Evolutionary conservation across 2,113 vertebrate species (phyloP).

Genomic region (Xiphophorus couchianus): DNA sequence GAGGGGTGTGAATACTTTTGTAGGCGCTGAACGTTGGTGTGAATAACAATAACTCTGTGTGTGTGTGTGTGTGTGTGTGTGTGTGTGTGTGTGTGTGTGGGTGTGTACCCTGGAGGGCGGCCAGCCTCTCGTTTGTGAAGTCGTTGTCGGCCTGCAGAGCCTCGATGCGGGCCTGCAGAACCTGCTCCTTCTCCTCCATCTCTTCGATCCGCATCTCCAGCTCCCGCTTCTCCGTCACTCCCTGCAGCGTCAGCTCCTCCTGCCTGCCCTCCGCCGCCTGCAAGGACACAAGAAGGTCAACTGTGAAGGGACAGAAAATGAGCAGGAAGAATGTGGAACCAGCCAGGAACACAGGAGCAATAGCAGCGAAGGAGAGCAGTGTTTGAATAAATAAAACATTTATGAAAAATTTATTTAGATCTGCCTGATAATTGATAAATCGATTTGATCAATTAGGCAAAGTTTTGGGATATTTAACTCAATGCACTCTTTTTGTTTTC

Average conservation of each 20-base stretch:
- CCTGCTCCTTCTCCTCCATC: conserved; percentile 98
- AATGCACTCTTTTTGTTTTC: too few relatives aligned
- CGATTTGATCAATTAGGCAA: too few relatives aligned
- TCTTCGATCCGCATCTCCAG: conserved; percentile 93
- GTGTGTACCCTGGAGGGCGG: conserved; percentile 91
- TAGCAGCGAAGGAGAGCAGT: too few relatives aligned
- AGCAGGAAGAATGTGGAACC: neutral
- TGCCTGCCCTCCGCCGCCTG: conserved; percentile 91
- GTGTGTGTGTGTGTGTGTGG: too few relatives aligned
- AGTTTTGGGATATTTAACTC: too few relatives aligned
- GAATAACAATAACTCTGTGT: neutral
- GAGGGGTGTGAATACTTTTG: neutral
- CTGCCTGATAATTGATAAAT: too few relatives aligned
- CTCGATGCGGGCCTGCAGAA: conserved; percentile 97
- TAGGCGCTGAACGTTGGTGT: neutral
- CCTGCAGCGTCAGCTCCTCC: conserved; percentile 95
- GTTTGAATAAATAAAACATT: too few relatives aligned
- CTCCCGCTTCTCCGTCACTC: conserved; percentile 91
- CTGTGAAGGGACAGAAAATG: fast-evolving
- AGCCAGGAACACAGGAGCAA: too few relatives aligned
- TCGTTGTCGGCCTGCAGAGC: conserved; percentile 98
- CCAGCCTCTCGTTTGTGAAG: conserved; percentile 96
- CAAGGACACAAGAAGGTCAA: neutral
- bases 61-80: too few relatives aligned
- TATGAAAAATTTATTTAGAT: too few relatives aligned